A percentile compares a stretch with the other conserved stretches of the same genome.
Conservation (phyloP, 2,888 invertebrate genomes). For the Ceratothoa steindachneri region DNA sequence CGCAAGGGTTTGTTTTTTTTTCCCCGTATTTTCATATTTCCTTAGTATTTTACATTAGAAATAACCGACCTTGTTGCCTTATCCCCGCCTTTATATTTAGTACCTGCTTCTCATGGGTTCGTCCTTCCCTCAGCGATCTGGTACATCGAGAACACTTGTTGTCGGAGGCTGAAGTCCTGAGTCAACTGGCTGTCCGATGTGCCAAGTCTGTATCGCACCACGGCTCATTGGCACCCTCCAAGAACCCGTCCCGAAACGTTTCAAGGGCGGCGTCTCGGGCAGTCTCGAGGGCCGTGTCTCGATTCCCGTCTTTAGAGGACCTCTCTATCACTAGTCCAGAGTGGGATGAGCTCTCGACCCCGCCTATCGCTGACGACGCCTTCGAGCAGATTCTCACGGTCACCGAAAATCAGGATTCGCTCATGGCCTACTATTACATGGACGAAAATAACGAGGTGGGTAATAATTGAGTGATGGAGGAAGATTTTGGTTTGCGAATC, state of each 20-base stretch:
- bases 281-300: constrained; percentile 24
- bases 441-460: constrained; percentile 74
- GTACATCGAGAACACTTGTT: constrained; percentile 31
- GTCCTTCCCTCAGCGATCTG: no score
- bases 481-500: constrained; percentile 11
- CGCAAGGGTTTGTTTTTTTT: no score
- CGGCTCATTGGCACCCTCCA: constrained; percentile 25
- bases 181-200: constrained; percentile 33
- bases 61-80: no score
- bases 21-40: no score
- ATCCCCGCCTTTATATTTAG: no score
- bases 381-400: constrained; percentile 62
- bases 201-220: constrained; percentile 18
- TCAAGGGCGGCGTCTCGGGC: constrained; percentile 36
- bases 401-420: constrained; percentile 78
- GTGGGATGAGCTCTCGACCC: not conserved
- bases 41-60: no score
- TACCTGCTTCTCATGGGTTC: no score
- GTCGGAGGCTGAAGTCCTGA: constrained; percentile 32
- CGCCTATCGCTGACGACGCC: constrained; percentile 54
- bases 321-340: not conserved
- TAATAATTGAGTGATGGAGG: constrained; percentile 44
- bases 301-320: not conserved
- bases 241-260: constrained; percentile 25
- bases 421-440: constrained; percentile 86